These are phyloP conservation scores for Neolamprologus sp. DNA, from an alignment of 2,113 vertebrate genomes.

Conservation along the genomic window DNA sequence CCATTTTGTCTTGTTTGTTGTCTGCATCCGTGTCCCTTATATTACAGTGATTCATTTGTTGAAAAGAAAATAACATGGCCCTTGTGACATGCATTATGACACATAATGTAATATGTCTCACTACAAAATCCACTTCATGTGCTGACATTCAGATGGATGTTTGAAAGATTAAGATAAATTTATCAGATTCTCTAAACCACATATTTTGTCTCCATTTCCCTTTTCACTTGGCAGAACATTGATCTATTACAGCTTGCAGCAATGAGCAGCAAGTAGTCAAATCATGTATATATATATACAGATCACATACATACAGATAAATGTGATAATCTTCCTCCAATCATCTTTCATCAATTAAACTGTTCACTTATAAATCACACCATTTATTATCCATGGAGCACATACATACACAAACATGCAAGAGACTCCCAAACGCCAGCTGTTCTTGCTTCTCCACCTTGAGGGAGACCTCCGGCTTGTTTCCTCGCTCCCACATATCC, in stretches of 20 bases:
- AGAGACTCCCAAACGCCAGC: background rate
- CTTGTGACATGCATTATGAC: background rate
- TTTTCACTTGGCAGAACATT: background rate
- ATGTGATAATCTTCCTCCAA: background rate
- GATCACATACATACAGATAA: background rate
- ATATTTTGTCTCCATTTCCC: background rate
- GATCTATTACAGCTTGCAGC: background rate
- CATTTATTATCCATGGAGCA: background rate
- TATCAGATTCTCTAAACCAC: background rate
- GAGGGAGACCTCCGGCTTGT: constrained; percentile 9
- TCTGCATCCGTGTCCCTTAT: background rate
- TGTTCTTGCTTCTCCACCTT: constrained; percentile 16
- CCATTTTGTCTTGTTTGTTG: background rate
- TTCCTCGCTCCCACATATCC: background rate
- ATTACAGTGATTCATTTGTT: background rate
- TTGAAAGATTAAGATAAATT: background rate
- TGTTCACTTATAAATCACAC: background rate
- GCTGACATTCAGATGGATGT: background rate
- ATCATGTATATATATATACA: background rate
- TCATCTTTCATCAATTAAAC: background rate
- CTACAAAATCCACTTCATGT: background rate
- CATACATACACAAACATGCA: constrained; percentile 5
- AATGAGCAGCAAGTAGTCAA: background rate
- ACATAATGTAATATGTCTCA: background rate
- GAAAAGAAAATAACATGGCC: background rate